Conservation (phyloP, 2,888 invertebrate genomes). For the Hipparchia sbordonii region DNA sequence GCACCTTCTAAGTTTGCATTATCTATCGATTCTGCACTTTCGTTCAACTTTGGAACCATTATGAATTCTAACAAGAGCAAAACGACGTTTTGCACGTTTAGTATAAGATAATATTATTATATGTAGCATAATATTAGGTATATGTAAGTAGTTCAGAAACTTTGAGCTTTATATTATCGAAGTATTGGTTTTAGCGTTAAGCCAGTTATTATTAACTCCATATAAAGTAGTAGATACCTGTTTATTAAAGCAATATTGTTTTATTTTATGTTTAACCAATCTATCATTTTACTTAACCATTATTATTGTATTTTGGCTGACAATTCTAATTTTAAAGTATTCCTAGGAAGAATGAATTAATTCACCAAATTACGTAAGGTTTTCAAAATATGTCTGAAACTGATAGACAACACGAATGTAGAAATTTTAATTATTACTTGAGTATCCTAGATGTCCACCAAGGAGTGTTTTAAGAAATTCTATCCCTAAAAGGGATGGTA, state of each 20-base stretch:
- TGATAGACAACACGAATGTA: no score
- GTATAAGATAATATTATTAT: conserved; percentile 6
- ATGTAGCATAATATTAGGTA: no score
- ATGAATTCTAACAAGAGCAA: conserved; percentile 26
- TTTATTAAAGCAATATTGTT: background rate
- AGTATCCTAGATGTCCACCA: no score
- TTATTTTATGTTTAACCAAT: background rate
- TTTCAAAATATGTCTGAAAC: no score
- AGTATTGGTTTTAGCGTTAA: background rate
- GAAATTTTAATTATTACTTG: no score
- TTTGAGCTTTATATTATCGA: conserved; percentile 9
- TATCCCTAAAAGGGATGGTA: no score
- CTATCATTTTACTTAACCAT: no score
- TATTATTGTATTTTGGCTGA: no score
- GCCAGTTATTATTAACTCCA: background rate
- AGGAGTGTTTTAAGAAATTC: no score
- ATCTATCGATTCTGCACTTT: conserved; percentile 38
- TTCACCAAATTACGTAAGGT: no score
- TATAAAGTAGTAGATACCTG: background rate
- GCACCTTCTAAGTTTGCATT: conserved; percentile 36
- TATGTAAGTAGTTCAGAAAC: background rate
- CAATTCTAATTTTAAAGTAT: no score
- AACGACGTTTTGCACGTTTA: conserved; percentile 20
- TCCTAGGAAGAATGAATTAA: no score
- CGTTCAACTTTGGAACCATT: conserved; percentile 28